Evolutionary conservation across 2,797 vertebrate species (phyloP).

Genomic region (Taenioides sp.): DNA sequence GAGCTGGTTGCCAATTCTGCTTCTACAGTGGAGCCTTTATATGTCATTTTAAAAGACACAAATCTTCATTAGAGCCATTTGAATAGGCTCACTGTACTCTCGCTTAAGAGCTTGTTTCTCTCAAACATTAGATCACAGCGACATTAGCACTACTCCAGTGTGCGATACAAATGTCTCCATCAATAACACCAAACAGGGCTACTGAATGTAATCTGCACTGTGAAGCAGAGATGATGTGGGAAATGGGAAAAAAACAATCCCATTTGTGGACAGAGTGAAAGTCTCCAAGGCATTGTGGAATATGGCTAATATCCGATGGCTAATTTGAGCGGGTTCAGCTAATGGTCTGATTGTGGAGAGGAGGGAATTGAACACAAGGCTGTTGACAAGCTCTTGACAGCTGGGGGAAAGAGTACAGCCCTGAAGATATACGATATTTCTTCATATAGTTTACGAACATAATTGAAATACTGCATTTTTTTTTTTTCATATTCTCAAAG

Average conservation of each 20-base stretch:
- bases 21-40: not conserved
- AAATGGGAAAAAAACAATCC: conserved; percentile 15
- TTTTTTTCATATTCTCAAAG: not conserved
- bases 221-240: conserved; percentile 14
- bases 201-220: conserved; percentile 18
- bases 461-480: not conserved
- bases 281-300: conserved; percentile 19
- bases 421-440: not conserved
- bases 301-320: conserved; percentile 5
- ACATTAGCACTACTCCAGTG: conserved; percentile 23
- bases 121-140: conserved; percentile 36
- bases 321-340: conserved; percentile 19
- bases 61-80: conserved; percentile 26
- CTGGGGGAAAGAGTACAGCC: not conserved
- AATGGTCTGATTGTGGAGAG: conserved; percentile 9
- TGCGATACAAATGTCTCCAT: conserved; percentile 39
- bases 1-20: not conserved
- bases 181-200: conserved; percentile 41
- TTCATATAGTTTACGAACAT: not conserved
- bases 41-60: conserved; percentile 1
- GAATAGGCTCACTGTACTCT: conserved; percentile 35
- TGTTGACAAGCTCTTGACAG: not conserved
- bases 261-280: conserved; percentile 22
- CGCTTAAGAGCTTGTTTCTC: conserved; percentile 29
- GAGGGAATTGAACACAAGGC: conserved; percentile 4